Evolutionary conservation across 2,113 vertebrate genomes (phyloP), one percentile per base, ranked within the genome.

Genomic region (Mus spicilegus): DNA sequence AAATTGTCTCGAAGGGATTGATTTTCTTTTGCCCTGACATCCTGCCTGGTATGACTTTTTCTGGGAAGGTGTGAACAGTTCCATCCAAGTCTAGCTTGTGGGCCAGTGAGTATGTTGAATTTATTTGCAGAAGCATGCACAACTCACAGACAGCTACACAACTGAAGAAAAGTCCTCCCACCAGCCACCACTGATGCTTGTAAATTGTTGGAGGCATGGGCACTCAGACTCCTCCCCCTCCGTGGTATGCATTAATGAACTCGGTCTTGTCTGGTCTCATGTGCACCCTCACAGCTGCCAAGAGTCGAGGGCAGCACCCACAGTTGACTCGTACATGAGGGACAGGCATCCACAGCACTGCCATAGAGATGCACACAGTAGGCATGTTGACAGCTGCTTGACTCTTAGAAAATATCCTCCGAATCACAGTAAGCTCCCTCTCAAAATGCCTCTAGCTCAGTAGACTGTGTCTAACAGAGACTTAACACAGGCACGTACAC

Each of bases 341-440:
- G 61, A 49, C 42, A 33, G 7, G 12, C n/a, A 11, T 6, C 28
- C 22, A 42, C 49, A 2, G 42, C 19, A 24, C 70, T 77, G 75
- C 69, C 22, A 0, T 2, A n/a, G 0, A 36, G 1, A 28, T 8
- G 5, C 67, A 1, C 0, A 17, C 2, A 6, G 1, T 54, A 54
- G 39, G 76, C 39, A 26, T 1, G 6, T 6, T 30, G 33, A 49
- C 4, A 82, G 51, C 14, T 17, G 51, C 2, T 17, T 17, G 36
- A 8, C 11, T 10, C 26, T 87, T 51, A 11, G 30, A 16, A 70
- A n/a, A 33, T 14, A 3, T 33, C 78, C 39, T 69, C 46, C 10
- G 20, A 28, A 11, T 56, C 9, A 86, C 7, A 16, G 1, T 17
- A 9, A 26, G 42, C 22, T 70, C 14, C 6, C 69, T 67, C 87